A percentile compares a stretch with the other conserved stretches of the same genome.
Conservation (phyloP, 2,888 invertebrate genomes). For the Cepaea hortensis region DNA sequence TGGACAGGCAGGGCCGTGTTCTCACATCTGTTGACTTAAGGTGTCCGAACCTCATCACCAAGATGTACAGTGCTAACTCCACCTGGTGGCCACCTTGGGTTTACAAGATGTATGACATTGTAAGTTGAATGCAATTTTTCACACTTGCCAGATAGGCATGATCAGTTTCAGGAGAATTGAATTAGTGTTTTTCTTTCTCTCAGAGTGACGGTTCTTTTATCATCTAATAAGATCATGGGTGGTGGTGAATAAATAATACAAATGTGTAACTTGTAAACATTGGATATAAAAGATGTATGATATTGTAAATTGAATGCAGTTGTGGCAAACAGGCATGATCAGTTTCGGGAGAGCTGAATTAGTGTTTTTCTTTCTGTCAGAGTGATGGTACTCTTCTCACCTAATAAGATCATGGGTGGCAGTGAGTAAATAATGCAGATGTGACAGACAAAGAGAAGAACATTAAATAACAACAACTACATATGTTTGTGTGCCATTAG, state of each 20-base stretch:
- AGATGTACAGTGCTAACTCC: slow-evolving; percentile 76
- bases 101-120: slow-evolving; percentile 82
- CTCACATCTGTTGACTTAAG: slow-evolving; percentile 61
- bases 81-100: slow-evolving; percentile 84
- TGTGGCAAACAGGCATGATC: not conserved
- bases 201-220: too few species aligned
- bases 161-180: not conserved
- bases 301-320: slow-evolving; percentile 71
- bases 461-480: too few species aligned
- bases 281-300: slow-evolving; percentile 84
- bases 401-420: too few species aligned
- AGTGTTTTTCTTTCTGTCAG: too few species aligned
- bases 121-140: slow-evolving; percentile 60
- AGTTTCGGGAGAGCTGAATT: not conserved
- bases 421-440: too few species aligned
- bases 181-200: too few species aligned
- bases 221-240: too few species aligned
- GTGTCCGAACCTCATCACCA: slow-evolving; percentile 54
- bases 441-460: too few species aligned
- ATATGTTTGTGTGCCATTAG: too few species aligned
- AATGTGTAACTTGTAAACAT: slow-evolving; percentile 55
- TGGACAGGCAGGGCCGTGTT: slow-evolving; percentile 65
- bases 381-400: too few species aligned
- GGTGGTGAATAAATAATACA: too few species aligned
- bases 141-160: not conserved